Evolutionary conservation across 2,113 vertebrate species (phyloP).

Genomic region (Callopanchax toddi): DNA sequence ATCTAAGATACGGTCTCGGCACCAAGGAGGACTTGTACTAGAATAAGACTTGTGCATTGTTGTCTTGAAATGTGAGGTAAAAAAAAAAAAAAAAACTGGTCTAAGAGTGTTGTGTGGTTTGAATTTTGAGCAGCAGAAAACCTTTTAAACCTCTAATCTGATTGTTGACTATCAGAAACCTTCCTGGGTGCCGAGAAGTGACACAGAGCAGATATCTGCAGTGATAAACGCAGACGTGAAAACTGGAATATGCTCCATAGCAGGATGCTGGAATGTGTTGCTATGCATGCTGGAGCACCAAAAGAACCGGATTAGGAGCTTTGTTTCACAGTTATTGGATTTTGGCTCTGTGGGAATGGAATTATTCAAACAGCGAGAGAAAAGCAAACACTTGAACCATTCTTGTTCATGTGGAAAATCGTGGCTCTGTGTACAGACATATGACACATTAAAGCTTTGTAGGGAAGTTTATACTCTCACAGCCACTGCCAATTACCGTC

Average conservation of each 20-base stretch:
- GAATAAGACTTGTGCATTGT: not conserved
- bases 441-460: slow-evolving; percentile 7
- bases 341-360: slow-evolving; percentile 57
- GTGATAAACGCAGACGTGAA: slow-evolving; percentile 12
- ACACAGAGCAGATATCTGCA: slow-evolving; percentile 4
- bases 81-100: no score
- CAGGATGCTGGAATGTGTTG: slow-evolving; percentile 35
- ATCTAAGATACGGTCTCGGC: slow-evolving; percentile 17
- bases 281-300: slow-evolving; percentile 40
- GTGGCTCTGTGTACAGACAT: slow-evolving; percentile 27
- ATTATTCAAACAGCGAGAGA: slow-evolving; percentile 47
- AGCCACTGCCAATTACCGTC: slow-evolving; percentile 14
- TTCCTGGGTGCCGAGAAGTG: slow-evolving; percentile 14
- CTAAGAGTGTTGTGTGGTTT: no score
- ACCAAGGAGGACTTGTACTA: not conserved
- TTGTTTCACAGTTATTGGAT: slow-evolving; percentile 68
- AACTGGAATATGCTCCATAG: slow-evolving; percentile 9
- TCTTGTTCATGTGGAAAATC: slow-evolving; percentile 43
- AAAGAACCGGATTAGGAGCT: slow-evolving; percentile 55
- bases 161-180: not conserved
- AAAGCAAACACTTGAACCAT: slow-evolving; percentile 31
- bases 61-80: not conserved
- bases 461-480: slow-evolving; percentile 8
- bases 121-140: not conserved
- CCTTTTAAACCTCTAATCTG: slow-evolving; percentile 7